phyloP scores from a whole-genome alignment of 2,888 invertebrate genomes.

The Biston betularia region DNA sequence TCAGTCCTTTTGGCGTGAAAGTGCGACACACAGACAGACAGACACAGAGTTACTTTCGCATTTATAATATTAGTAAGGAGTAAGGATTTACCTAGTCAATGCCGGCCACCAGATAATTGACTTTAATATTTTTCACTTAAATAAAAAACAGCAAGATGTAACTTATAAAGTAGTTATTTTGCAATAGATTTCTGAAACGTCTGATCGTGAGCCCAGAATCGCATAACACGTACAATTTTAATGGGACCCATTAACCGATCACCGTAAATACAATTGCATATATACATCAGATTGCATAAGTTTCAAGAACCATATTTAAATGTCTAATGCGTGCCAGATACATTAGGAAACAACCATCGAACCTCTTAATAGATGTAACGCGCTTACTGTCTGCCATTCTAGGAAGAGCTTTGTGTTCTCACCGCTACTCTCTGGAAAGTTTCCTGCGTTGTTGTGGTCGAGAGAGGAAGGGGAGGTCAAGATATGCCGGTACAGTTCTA shows the following conservation, averaged over 20 bases:
- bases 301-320: constrained; percentile 79
- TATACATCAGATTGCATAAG: constrained; percentile 67
- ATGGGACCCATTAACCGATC: constrained; percentile 61
- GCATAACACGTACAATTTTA: constrained; percentile 53
- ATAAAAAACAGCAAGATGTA: too few relatives aligned
- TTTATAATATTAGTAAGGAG: too few relatives aligned
- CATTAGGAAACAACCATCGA: constrained; percentile 71
- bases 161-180: not conserved
- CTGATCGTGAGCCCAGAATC: constrained; percentile 9
- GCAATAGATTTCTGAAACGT: not conserved
- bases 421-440: constrained; percentile 31
- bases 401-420: constrained; percentile 48
- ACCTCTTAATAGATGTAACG: constrained; percentile 74
- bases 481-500: constrained; percentile 65
- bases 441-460: constrained; percentile 21
- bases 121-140: too few relatives aligned
- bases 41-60: too few relatives aligned
- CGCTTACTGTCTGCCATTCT: constrained; percentile 60
- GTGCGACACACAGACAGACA: too few relatives aligned
- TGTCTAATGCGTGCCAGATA: constrained; percentile 71
- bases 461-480: constrained; percentile 49
- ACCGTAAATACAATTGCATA: constrained; percentile 46
- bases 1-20: too few relatives aligned
- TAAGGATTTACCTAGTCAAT: not conserved
- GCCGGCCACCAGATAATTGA: too few relatives aligned